Base-by-base conservation (phyloP, 1,140 invertebrate species). In the Laupala kohalensis region DNA sequence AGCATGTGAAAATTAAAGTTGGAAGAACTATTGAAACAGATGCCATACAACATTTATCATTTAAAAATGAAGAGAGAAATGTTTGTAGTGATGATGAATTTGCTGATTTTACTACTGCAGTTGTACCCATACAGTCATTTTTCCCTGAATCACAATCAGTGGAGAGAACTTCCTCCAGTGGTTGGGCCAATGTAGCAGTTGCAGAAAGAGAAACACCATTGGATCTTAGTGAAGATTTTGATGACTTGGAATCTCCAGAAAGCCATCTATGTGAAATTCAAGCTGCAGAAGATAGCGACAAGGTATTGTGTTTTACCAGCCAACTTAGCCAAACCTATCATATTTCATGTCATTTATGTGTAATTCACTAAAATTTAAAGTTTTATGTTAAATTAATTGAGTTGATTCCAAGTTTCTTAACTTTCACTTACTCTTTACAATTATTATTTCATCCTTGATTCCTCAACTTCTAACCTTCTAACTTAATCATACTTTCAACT, bases 211-310 rank as follows among this genome's bases (percentile, higher is more conserved):
- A 72, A 77, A 73, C 73, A 78, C 76, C 74, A 74, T 66, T 77
- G 74, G 67, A 69, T 67, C 71, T 76, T 66, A 75, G 77, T 28
- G 78, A 82, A 76, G 85, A 87, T 74, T 87, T 87, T 79, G 81
- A 83, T 74, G 84, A 87, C 75, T 85, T 86, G 67, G 80, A 83
- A 72, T 75, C 76, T 73, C 78, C 77, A 63, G 76, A 68, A 19
- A 25, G 13, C 25, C 69, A 28, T n/a, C 37, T 19, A 53, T 53
- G 19, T 53, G 37, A 53, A 53, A 53, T 53, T 9, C 37, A 53
- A 13, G 9, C 37, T 53, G 37, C 37, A 13, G 37, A 53, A 13
- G 37, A 53, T 53, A 53, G 19, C 19, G 37, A 53, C 37, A 53
- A 53, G 37, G 37, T 53, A 53, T 19, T 53, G n/a, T n/a, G n/a